Evolutionary conservation across 2,113 vertebrate species (phyloP).

Genomic region (Danionella cerebrum): DNA sequence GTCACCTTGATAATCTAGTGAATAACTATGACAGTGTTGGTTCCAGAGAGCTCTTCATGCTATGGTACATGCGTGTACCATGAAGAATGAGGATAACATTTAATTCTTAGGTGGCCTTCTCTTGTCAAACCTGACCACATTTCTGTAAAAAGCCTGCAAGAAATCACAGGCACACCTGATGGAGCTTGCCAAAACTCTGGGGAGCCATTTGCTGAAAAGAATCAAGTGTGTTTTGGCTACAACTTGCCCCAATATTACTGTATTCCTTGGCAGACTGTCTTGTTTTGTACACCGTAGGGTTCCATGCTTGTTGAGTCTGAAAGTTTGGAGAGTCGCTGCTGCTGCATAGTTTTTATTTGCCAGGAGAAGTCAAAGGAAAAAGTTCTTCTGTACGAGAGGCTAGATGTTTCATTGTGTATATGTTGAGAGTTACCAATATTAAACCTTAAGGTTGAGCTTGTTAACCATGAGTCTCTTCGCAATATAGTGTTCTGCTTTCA

Average conservation of each 20-base stretch:
- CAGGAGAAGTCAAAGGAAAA: not conserved
- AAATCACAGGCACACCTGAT: not conserved
- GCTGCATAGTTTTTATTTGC: not conserved
- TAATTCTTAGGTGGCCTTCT: not conserved
- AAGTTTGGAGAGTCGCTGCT: not conserved
- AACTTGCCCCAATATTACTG: not conserved
- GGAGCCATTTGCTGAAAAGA: not conserved
- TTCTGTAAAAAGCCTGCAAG: not conserved
- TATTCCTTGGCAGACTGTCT: not conserved
- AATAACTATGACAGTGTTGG: not conserved
- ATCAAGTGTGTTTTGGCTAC: not conserved
- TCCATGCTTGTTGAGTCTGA: not conserved
- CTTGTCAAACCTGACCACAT: not conserved
- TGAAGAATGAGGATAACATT: not conserved
- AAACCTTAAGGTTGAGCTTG: too few relatives aligned
- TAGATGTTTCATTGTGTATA: too few relatives aligned
- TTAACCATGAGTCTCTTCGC: not conserved
- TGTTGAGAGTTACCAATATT: too few relatives aligned
- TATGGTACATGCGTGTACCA: not conserved
- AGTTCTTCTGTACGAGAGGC: not conserved
- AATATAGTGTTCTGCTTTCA: not conserved
- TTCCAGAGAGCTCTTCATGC: not conserved
- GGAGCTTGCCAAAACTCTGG: not conserved
- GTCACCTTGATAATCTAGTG: not conserved
- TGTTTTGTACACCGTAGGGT: not conserved